phyloP scores from a whole-genome alignment of 2,888 invertebrate species.

The Acleris emargana region DNA sequence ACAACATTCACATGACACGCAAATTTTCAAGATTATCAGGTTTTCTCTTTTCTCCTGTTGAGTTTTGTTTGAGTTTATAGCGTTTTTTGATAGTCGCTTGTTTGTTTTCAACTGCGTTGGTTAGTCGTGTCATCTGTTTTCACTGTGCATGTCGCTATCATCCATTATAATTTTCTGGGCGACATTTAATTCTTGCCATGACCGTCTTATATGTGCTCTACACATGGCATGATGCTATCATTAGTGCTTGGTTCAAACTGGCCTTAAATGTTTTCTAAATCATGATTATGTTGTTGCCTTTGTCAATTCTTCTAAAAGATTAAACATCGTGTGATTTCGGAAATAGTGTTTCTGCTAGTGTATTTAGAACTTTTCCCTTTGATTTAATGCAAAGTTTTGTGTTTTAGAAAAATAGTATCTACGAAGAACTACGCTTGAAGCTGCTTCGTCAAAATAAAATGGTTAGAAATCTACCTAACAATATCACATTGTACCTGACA shows the following conservation, averaged over 20 bases:
- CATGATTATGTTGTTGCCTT: background rate
- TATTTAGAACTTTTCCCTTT: background rate
- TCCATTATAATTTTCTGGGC: conserved; percentile 31
- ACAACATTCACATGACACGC: conserved; percentile 11
- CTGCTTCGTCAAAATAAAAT: conserved; percentile 29
- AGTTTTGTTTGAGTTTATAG: conserved; percentile 23
- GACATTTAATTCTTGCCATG: conserved; percentile 18
- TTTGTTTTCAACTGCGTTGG: conserved; percentile 10
- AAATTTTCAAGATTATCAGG: background rate
- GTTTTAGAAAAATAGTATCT: conserved; percentile 10
- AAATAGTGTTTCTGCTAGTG: background rate
- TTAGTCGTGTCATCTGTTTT: conserved; percentile 29
- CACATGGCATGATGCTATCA: conserved; percentile 33
- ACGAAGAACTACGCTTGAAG: conserved; percentile 25
- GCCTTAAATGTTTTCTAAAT: conserved; percentile 1
- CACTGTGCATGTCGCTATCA: conserved; percentile 52
- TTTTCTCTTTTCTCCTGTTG: conserved; percentile 22
- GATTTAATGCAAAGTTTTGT: background rate
- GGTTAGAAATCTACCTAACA: conserved; percentile 24
- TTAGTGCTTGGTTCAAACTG: conserved; percentile 12
- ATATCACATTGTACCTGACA: background rate
- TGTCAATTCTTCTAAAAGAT: background rate
- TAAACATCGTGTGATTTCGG: background rate
- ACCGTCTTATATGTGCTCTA: conserved; percentile 11
- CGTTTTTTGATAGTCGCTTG: conserved; percentile 20